These are phyloP conservation scores for Trichomycterus rosablanca DNA, from an alignment of 2,113 vertebrate species.

Conservation along the genomic window DNA sequence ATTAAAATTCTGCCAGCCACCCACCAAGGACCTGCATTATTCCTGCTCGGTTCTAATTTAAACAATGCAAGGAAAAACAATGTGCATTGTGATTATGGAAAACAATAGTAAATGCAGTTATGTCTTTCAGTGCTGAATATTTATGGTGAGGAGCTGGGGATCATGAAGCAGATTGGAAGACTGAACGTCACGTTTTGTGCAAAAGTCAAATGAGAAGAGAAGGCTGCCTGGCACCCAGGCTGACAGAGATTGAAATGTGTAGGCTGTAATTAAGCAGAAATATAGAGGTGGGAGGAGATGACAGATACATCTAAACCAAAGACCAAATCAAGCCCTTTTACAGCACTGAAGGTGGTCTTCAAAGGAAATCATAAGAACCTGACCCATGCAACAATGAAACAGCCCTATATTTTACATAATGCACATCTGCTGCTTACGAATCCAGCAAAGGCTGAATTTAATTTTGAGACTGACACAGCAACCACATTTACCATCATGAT, in stretches of 20 bases:
- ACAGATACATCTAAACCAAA: slow-evolving; percentile 51
- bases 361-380: slow-evolving; percentile 21
- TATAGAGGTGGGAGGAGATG: slow-evolving; percentile 50
- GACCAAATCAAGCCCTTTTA: slow-evolving; percentile 38
- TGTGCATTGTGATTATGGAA: slow-evolving; percentile 28
- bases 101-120: slow-evolving; percentile 26
- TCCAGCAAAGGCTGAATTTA: too few species aligned
- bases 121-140: slow-evolving; percentile 26
- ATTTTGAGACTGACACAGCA: too few species aligned
- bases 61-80: slow-evolving; percentile 18
- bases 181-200: slow-evolving; percentile 33
- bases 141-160: slow-evolving; percentile 34
- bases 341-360: slow-evolving; percentile 37
- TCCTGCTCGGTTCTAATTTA: too few species aligned
- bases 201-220: slow-evolving; percentile 53
- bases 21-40: slow-evolving; percentile 21
- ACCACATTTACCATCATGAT: too few species aligned
- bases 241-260: slow-evolving; percentile 37
- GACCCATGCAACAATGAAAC: slow-evolving; percentile 9
- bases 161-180: slow-evolving; percentile 31
- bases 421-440: background rate
- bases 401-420: background rate
- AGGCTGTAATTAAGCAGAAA: slow-evolving; percentile 65
- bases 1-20: slow-evolving; percentile 16
- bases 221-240: slow-evolving; percentile 59